Percentiles rank a stretch among this genome's conserved stretches.
phyloP scores from a whole-genome alignment of 2,888 invertebrate species.

The Amphipyra tragopoginis region DNA sequence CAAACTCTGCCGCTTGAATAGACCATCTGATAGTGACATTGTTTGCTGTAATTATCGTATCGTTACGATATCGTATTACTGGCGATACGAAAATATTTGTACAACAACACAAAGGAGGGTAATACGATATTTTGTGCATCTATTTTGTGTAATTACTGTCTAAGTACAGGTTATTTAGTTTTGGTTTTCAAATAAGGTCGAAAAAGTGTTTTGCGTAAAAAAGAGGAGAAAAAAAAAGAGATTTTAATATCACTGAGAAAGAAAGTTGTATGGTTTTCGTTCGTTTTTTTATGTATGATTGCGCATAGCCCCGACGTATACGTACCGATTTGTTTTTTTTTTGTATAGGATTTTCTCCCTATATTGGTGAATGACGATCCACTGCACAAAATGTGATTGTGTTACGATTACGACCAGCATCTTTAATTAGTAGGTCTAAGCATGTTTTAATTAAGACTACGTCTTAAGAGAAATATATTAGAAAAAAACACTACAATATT shows the following conservation, averaged over 20 bases:
- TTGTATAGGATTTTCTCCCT: no score
- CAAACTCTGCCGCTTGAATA: constrained; percentile 61
- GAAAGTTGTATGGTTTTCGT: constrained; percentile 14
- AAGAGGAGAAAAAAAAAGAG: background rate
- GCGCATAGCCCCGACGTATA: no score
- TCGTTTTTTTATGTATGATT: no score
- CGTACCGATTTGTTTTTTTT: no score
- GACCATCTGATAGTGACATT: constrained; percentile 76
- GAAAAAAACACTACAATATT: no score
- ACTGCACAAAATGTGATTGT: no score
- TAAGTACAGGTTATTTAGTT: constrained; percentile 41
- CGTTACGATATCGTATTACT: constrained; percentile 72
- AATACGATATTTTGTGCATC: constrained; percentile 75
- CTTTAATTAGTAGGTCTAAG: no score
- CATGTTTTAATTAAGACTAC: no score
- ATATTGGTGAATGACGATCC: no score
- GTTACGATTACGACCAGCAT: no score
- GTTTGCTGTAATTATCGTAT: constrained; percentile 83
- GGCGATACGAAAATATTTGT: constrained; percentile 75
- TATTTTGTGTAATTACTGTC: constrained; percentile 51
- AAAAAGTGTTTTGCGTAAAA: background rate
- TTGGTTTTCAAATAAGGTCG: constrained; percentile 7
- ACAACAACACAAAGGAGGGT: constrained; percentile 67
- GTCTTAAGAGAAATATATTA: no score
- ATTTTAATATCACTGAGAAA: constrained; percentile 21